These are phyloP conservation scores for Beris morrisii DNA, from an alignment of 2,888 invertebrate species.

Conservation along the genomic window DNA sequence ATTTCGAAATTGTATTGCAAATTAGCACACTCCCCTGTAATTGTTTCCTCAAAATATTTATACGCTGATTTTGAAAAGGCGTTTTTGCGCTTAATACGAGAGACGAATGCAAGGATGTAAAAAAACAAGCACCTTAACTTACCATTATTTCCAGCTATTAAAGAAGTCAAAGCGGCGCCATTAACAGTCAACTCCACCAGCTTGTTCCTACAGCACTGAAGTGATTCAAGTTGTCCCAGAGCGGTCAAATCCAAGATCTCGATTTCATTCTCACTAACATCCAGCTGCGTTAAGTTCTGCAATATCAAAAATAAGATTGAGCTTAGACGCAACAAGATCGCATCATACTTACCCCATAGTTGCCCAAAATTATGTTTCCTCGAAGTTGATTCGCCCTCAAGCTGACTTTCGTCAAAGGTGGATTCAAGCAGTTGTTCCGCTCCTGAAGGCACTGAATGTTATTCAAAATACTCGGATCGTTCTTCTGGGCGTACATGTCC, in stretches of 20 bases:
- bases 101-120: too few relatives aligned
- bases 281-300: slow-evolving; percentile 78
- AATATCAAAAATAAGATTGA: slow-evolving; percentile 44
- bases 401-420: slow-evolving; percentile 71
- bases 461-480: slow-evolving; percentile 20
- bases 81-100: too few relatives aligned
- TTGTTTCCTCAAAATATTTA: too few relatives aligned
- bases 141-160: slow-evolving; percentile 83
- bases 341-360: slow-evolving; percentile 72
- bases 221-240: slow-evolving; percentile 72
- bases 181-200: slow-evolving; percentile 77
- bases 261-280: slow-evolving; percentile 82
- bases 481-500: slow-evolving; percentile 41
- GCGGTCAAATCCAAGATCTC: slow-evolving; percentile 81
- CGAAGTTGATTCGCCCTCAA: slow-evolving; percentile 75
- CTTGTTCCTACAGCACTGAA: slow-evolving; percentile 77
- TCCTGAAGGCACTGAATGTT: slow-evolving; percentile 19
- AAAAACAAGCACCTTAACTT: slow-evolving; percentile 48
- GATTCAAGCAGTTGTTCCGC: slow-evolving; percentile 39
- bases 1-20: too few relatives aligned
- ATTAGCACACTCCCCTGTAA: too few relatives aligned
- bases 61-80: too few relatives aligned
- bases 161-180: slow-evolving; percentile 72
- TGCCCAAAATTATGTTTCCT: slow-evolving; percentile 81
- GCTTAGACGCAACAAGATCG: background rate